phyloP scores from a whole-genome alignment of 2,888 invertebrate species.

The Anaspis maculata region DNA sequence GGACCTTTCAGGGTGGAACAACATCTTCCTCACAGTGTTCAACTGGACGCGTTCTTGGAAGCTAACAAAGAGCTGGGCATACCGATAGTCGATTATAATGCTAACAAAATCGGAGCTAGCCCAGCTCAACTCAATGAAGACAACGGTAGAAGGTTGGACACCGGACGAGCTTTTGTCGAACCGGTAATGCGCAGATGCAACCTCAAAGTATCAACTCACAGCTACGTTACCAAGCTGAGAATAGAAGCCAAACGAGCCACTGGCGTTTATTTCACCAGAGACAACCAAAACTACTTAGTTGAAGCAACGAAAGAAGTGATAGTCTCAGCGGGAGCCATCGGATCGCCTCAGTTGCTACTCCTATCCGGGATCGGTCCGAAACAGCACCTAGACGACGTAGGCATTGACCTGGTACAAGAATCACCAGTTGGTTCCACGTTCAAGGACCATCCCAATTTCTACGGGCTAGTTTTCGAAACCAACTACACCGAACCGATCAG shows the following conservation, averaged over 20 bases:
- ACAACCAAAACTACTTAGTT: constrained; percentile 32
- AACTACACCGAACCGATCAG: constrained; percentile 4
- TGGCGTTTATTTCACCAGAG: background rate
- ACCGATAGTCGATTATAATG: constrained; percentile 61
- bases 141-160: constrained; percentile 64
- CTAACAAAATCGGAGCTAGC: constrained; percentile 55
- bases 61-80: constrained; percentile 61
- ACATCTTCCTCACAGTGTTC: constrained; percentile 9
- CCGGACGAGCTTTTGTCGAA: constrained; percentile 65
- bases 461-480: constrained; percentile 3
- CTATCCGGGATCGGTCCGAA: constrained; percentile 69
- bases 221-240: constrained; percentile 44
- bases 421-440: constrained; percentile 4
- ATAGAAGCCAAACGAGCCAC: background rate
- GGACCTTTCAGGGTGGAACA: constrained; percentile 15
- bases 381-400: constrained; percentile 43
- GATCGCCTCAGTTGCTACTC: constrained; percentile 75
- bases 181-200: constrained; percentile 57
- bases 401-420: constrained; percentile 3
- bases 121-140: constrained; percentile 59
- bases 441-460: constrained; percentile 4
- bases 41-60: constrained; percentile 48
- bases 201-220: constrained; percentile 59
- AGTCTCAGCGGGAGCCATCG: constrained; percentile 68
- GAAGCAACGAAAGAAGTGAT: constrained; percentile 64